phyloP scores from a whole-genome alignment of 2,113 vertebrate species.

The Orcinus orca region DNA sequence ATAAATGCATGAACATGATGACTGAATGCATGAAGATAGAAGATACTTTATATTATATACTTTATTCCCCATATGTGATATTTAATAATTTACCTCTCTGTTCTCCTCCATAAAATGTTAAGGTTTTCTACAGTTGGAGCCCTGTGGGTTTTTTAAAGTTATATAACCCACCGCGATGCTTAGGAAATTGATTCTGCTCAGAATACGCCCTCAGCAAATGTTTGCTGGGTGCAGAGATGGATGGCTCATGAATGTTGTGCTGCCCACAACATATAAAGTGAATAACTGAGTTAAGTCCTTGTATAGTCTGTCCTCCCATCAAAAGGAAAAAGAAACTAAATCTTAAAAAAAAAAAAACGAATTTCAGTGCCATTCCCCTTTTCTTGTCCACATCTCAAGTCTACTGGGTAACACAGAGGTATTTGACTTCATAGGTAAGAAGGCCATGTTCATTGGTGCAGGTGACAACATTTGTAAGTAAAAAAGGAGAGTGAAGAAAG shows the following conservation, averaged over 20 bases:
- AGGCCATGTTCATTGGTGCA: neutral
- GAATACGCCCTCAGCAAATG: neutral
- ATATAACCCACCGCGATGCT: neutral
- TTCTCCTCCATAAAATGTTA: neutral
- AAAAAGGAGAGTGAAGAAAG: neutral
- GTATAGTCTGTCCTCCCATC: neutral
- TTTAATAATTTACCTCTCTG: neutral
- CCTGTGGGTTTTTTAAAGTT: neutral
- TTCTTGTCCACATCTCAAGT: neutral
- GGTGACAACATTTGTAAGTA: neutral
- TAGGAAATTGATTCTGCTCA: conserved; percentile 3
- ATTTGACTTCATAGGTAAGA: neutral
- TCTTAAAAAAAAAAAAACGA: neutral
- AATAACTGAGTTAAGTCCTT: neutral
- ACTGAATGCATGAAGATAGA: neutral
- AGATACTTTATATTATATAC: neutral
- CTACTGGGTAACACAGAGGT: neutral
- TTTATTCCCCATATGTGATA: neutral
- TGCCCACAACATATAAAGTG: neutral
- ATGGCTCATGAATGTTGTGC: neutral
- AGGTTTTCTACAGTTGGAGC: neutral
- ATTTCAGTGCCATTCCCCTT: neutral
- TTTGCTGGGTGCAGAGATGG: neutral
- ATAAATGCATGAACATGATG: neutral
- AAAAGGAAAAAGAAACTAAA: neutral